phyloP scores from a whole-genome alignment of 1,140 invertebrate species.

The Theocolax elegans region DNA sequence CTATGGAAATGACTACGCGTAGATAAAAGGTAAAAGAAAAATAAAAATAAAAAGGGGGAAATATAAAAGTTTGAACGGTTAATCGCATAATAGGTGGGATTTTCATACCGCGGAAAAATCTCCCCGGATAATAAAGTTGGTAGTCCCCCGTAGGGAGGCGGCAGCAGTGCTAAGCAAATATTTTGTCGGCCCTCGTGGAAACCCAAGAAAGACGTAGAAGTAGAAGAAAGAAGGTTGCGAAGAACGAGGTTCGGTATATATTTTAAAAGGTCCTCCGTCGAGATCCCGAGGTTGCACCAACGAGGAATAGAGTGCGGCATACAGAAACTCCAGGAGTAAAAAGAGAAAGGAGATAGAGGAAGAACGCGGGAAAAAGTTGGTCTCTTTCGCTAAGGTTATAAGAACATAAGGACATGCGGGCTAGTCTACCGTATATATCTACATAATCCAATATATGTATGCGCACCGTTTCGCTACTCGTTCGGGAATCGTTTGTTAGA shows the following conservation, averaged over 20 bases:
- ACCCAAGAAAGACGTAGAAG: not conserved
- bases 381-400: not conserved
- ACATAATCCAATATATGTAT: constrained; percentile 40
- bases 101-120: too few species aligned
- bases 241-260: not conserved
- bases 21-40: too few species aligned
- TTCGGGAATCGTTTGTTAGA: constrained; percentile 23
- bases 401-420: not conserved
- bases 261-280: constrained; percentile 2
- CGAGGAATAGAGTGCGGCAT: not conserved
- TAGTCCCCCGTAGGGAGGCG: too few species aligned
- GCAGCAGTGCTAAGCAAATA: not conserved
- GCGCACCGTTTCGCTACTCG: constrained; percentile 20
- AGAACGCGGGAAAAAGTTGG: constrained; percentile 9
- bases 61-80: too few species aligned
- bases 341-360: too few species aligned
- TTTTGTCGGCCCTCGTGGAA: not conserved
- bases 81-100: too few species aligned
- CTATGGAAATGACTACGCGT: too few species aligned
- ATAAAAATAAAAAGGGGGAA: too few species aligned
- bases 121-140: too few species aligned
- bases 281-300: not conserved
- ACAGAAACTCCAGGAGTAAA: not conserved
- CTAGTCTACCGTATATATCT: constrained; percentile 14
- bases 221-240: not conserved